Percentiles rank a stretch among this genome's conserved stretches.
These are phyloP conservation scores for Hemiprocne comata DNA, from an alignment of 2,113 vertebrate species.

Conservation along the genomic window DNA sequence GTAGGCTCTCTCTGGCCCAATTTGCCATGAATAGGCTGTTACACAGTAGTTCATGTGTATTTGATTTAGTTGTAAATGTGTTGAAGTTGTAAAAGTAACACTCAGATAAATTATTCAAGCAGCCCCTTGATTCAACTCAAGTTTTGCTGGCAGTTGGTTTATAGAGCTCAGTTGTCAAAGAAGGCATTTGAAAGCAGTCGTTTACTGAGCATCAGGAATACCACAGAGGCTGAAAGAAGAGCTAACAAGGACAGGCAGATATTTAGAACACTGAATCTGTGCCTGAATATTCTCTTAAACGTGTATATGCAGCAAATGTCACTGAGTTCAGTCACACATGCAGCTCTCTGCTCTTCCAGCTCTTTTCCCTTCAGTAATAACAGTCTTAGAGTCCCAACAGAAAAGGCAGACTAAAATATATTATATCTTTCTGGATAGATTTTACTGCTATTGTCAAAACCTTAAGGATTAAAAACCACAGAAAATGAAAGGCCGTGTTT, in stretches of 20 bases:
- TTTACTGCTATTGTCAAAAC: neutral
- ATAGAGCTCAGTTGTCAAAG: constrained; percentile 14
- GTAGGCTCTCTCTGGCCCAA: neutral
- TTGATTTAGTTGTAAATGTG: constrained; percentile 43
- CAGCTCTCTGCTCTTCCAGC: neutral
- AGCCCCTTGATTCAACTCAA: constrained; percentile 43
- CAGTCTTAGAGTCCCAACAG: neutral
- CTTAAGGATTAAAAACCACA: neutral
- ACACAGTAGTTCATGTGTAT: neutral
- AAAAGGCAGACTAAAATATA: neutral
- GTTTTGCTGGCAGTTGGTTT: constrained; percentile 11
- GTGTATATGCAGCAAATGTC: neutral
- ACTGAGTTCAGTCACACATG: neutral
- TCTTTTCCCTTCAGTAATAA: neutral
- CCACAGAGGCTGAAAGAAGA: neutral
- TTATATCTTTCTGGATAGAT: neutral
- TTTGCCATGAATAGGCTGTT: constrained; percentile 19
- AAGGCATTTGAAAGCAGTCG: neutral
- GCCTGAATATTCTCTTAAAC: neutral
- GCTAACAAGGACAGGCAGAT: constrained; percentile 45
- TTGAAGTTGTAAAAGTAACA: constrained; percentile 61
- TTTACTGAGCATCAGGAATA: constrained; percentile 33
- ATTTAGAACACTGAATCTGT: constrained; percentile 55
- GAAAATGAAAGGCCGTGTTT: neutral
- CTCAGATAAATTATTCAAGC: constrained; percentile 55